Conservation (phyloP, 2,113 vertebrate genomes). For the Coracopsis vasa region DNA sequence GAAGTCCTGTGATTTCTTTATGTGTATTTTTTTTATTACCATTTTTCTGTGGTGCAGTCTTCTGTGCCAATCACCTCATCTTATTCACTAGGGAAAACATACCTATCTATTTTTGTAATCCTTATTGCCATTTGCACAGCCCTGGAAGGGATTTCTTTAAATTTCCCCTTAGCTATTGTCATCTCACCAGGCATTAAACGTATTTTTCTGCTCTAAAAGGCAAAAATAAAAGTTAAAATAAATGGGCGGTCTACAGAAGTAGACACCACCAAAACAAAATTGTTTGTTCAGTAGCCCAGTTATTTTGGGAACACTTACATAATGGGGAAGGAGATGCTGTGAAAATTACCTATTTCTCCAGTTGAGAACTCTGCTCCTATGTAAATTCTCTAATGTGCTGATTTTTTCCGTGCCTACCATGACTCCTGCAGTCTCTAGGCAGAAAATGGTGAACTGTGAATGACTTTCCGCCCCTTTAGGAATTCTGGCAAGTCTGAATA, state of each 20-base stretch:
- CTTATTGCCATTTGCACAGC: not conserved
- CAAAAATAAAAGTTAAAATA: not conserved
- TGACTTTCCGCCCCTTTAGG: not conserved
- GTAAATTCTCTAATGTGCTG: not conserved
- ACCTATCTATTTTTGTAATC: not conserved
- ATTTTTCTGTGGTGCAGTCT: not conserved
- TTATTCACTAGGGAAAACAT: not conserved
- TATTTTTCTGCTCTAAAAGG: not conserved
- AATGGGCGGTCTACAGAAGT: not conserved
- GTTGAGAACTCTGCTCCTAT: not conserved
- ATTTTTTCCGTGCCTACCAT: not conserved
- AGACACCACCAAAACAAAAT: not conserved
- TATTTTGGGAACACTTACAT: not conserved
- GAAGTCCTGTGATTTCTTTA: not conserved
- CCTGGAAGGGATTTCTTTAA: not conserved
- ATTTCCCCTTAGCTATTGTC: not conserved
- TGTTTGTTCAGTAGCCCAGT: not conserved
- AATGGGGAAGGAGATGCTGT: not conserved
- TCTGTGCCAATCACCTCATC: not conserved
- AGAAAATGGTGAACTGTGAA: conserved; percentile 26
- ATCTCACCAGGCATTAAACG: not conserved
- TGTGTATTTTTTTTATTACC: not conserved
- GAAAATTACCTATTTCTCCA: not conserved
- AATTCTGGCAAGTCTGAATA: conserved; percentile 18
- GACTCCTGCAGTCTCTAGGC: not conserved